phyloP scores from a whole-genome alignment of 2,888 invertebrate genomes.

The Idaea biselata region DNA sequence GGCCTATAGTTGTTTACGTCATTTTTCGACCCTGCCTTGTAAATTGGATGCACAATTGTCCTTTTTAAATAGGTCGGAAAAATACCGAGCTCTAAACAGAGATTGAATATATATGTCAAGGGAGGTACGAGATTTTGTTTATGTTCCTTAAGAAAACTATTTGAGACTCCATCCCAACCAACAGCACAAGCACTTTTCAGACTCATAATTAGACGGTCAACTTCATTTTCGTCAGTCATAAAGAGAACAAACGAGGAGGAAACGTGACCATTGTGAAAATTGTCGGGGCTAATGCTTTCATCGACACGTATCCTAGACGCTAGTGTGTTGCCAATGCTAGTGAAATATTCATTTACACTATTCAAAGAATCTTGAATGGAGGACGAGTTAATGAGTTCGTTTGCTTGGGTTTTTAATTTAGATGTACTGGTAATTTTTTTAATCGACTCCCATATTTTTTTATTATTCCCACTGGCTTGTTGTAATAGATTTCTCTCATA shows the following conservation, averaged over 20 bases:
- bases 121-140: not conserved
- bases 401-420: not conserved
- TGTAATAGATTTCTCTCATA: not conserved
- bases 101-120: slow-evolving; percentile 9
- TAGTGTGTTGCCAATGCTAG: not conserved
- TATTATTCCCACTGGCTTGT: not conserved
- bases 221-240: not conserved
- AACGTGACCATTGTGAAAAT: not conserved
- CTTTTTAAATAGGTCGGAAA: slow-evolving; percentile 9
- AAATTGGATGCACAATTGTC: slow-evolving; percentile 10
- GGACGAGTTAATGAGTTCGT: not conserved
- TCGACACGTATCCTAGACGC: not conserved
- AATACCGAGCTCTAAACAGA: slow-evolving; percentile 10
- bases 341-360: not conserved
- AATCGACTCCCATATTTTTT: not conserved
- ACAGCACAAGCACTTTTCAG: not conserved
- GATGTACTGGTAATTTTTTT: not conserved
- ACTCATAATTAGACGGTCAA: not conserved
- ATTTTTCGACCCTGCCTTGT: slow-evolving; percentile 11
- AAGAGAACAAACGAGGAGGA: not conserved
- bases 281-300: not conserved
- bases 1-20: slow-evolving; percentile 17
- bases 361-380: not conserved
- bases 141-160: not conserved
- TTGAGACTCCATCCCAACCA: not conserved